Evolutionary conservation across 2,888 invertebrate genomes (phyloP), one percentile per base, ranked within the genome.

Genomic region (Brassicogethes aeneus): DNA sequence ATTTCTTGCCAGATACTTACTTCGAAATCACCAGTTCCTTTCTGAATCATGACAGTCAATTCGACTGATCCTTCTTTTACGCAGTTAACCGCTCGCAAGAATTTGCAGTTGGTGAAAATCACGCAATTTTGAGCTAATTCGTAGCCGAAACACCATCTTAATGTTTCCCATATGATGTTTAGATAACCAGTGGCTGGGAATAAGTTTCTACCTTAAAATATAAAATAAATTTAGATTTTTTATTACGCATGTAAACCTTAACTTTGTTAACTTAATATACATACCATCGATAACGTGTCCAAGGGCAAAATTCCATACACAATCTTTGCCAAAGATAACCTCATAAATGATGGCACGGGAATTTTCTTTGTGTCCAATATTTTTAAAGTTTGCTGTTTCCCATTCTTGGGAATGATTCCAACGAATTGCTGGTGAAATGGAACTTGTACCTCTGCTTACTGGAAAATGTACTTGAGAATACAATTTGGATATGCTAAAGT

Each of bases 211-310:
- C 70, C 71, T 3, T 7, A 5, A 23, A 23, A 23, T 5, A 10
- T 7, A 23, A 7, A 23, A 23, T 10, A 23, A n/a, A n/a, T n/a
- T n/a, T n/a, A n/a, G n/a, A n/a, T n/a, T n/a, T n/a, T n/a, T n/a
- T n/a, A n/a, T n/a, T n/a, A n/a, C n/a, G n/a, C n/a, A n/a, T n/a
- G n/a, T n/a, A n/a, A n/a, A n/a, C n/a, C n/a, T 23, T 7, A 7
- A 23, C 10, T n/a, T n/a, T n/a, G n/a, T n/a, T n/a, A n/a, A n/a
- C n/a, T n/a, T n/a, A n/a, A n/a, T n/a, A n/a, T n/a, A n/a, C 23
- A 23, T 65, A 76, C 91, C 88, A 64, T 94, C 92, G 43, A 94
- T 84, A 3, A 80, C 74, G 65, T 94, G 94, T 0, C 89, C 91
- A 33, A 70, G 68, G 64, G 91, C 72, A 57, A 77, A 91, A 37